phyloP scores from a whole-genome alignment of 35 echinoderm and acorn worm species.

The Lytechinus variegatus region DNA sequence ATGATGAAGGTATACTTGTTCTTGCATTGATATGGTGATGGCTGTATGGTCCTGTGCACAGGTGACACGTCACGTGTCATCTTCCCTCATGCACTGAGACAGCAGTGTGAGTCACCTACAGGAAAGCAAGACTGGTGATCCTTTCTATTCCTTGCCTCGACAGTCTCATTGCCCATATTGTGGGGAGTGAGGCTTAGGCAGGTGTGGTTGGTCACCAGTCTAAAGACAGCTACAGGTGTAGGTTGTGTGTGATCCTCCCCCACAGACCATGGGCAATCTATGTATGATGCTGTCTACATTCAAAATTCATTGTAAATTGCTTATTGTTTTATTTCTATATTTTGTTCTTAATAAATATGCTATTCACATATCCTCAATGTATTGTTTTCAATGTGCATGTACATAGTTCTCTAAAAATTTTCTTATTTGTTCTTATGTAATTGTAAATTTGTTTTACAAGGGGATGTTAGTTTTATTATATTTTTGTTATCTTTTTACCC shows the following conservation, averaged over 20 bases:
- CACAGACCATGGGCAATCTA: slow-evolving; percentile 53
- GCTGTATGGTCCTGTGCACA: background rate
- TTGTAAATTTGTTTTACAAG: too few species aligned
- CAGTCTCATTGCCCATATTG: background rate
- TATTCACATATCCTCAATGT: too few species aligned
- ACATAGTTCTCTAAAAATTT: too few species aligned
- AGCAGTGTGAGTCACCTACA: slow-evolving; percentile 16
- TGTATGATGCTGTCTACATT: slow-evolving; percentile 54
- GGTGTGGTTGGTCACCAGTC: background rate
- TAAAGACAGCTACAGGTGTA: slow-evolving; percentile 40
- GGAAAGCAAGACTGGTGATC: slow-evolving; percentile 32
- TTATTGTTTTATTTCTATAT: background rate
- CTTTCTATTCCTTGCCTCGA: background rate
- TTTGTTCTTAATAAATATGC: background rate
- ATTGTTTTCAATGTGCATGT: too few species aligned
- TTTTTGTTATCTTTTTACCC: too few species aligned
- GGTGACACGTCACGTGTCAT: background rate
- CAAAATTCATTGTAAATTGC: background rate
- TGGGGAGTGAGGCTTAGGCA: background rate
- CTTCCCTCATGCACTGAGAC: slow-evolving; percentile 5
- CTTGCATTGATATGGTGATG: background rate
- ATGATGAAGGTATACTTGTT: too few species aligned
- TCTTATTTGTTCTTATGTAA: too few species aligned
- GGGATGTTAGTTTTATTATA: too few species aligned
- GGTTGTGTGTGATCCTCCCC: slow-evolving; percentile 25